These are phyloP conservation scores for Bombus impatiens DNA, from an alignment of 1,140 invertebrate species.

Conservation along the genomic window DNA sequence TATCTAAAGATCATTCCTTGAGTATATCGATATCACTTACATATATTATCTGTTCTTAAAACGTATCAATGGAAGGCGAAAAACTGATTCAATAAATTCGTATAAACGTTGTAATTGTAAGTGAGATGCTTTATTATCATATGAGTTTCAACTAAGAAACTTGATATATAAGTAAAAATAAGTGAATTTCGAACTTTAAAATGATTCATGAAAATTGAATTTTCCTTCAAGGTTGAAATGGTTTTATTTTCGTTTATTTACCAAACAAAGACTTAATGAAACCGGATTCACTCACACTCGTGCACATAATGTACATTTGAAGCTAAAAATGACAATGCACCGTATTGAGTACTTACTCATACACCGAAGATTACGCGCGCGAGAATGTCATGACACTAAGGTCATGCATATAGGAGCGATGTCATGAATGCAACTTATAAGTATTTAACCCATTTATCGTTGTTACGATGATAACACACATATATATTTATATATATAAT, in stretches of 20 bases:
- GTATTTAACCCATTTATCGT: slow-evolving; percentile 50
- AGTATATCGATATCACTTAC: neutral
- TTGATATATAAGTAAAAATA: neutral
- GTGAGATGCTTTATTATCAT: neutral
- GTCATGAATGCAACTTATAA: slow-evolving; percentile 44
- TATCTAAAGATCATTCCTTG: neutral
- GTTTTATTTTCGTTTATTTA: slow-evolving; percentile 16
- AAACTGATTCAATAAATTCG: neutral
- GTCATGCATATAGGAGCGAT: slow-evolving; percentile 38
- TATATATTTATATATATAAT: neutral
- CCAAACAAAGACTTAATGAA: slow-evolving; percentile 9
- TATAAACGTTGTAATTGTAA: neutral
- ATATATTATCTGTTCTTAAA: neutral
- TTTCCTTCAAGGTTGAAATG: slow-evolving; percentile 1
- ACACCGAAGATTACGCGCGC: slow-evolving; percentile 44
- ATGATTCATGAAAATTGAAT: neutral
- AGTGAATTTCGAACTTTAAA: neutral
- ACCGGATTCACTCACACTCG: slow-evolving; percentile 32
- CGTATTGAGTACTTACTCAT: slow-evolving; percentile 43
- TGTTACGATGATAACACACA: slow-evolving; percentile 17
- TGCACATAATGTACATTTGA: slow-evolving; percentile 33
- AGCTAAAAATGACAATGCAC: slow-evolving; percentile 43
- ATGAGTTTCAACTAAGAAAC: neutral
- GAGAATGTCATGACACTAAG: slow-evolving; percentile 57
- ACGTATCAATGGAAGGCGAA: neutral